Evolutionary conservation across 2,797 vertebrate genomes (phyloP).

Genomic region (Sebastes trivittatus): DNA sequence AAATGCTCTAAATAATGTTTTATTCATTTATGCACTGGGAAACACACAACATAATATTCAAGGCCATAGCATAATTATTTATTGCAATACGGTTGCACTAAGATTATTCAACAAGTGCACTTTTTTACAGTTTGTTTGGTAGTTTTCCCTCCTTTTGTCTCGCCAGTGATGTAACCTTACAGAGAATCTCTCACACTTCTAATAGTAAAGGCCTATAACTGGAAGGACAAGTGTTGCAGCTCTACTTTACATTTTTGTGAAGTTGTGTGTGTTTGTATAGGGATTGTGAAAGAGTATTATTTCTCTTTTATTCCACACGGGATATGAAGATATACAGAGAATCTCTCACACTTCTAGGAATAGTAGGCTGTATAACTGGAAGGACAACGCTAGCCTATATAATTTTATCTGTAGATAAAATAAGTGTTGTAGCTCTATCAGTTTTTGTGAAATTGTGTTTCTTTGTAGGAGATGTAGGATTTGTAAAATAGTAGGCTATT

Average conservation of each 20-base stretch:
- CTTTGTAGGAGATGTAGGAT: neutral
- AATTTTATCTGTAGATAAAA: no score
- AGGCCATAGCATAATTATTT: neutral
- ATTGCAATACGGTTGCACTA: neutral
- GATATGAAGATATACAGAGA: neutral
- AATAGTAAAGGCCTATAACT: neutral
- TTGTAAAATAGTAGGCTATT: neutral
- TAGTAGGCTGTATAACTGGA: neutral
- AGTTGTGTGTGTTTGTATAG: neutral
- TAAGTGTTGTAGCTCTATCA: neutral
- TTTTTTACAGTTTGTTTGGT: neutral
- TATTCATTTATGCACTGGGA: neutral
- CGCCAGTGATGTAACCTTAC: neutral
- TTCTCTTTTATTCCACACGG: neutral
- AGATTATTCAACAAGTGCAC: neutral
- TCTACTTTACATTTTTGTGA: neutral
- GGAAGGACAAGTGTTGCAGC: neutral
- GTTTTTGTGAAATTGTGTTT: neutral
- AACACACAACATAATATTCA: neutral
- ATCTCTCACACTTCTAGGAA: neutral
- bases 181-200: neutral
- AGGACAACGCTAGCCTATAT: neutral
- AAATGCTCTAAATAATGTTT: neutral
- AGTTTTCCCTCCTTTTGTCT: constrained; percentile 5
- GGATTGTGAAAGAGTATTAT: neutral